phyloP scores from a whole-genome alignment of 2,888 invertebrate genomes.

The Deladenus siricidicola region DNA sequence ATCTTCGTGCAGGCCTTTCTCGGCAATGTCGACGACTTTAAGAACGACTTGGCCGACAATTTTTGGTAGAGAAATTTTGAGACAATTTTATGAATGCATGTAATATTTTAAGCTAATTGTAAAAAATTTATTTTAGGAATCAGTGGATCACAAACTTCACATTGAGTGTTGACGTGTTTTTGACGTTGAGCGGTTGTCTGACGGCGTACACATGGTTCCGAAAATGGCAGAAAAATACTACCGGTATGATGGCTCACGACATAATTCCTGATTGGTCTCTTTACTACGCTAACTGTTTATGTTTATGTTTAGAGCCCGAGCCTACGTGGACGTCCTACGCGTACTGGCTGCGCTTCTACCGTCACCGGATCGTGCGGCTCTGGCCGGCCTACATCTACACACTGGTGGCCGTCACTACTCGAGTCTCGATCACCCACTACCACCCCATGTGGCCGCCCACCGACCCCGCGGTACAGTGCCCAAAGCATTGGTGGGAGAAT shows the following conservation, averaged over 20 bases:
- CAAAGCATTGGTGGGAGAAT: conserved; percentile 45
- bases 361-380: conserved; percentile 49
- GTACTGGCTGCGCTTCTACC: conserved; percentile 52
- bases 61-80: conserved; percentile 27
- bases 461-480: conserved; percentile 52
- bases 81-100: background rate
- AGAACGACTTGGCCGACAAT: conserved; percentile 44
- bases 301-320: conserved; percentile 1
- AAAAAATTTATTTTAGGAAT: conserved; percentile 26
- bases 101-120: background rate
- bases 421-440: conserved; percentile 48
- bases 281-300: background rate
- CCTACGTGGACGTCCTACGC: conserved; percentile 45
- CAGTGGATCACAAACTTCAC: conserved; percentile 53
- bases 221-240: conserved; percentile 51
- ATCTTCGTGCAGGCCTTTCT: conserved; percentile 52
- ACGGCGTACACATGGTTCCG: conserved; percentile 51
- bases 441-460: conserved; percentile 53
- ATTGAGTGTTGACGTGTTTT: conserved; percentile 48
- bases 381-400: conserved; percentile 53
- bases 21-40: conserved; percentile 50
- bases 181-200: conserved; percentile 46
- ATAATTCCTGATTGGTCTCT: background rate
- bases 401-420: conserved; percentile 44
- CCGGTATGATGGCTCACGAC: conserved; percentile 24